Evolutionary conservation across 2,888 invertebrate genomes (phyloP).

Genomic region (Drosophila nr. perissopoda): DNA sequence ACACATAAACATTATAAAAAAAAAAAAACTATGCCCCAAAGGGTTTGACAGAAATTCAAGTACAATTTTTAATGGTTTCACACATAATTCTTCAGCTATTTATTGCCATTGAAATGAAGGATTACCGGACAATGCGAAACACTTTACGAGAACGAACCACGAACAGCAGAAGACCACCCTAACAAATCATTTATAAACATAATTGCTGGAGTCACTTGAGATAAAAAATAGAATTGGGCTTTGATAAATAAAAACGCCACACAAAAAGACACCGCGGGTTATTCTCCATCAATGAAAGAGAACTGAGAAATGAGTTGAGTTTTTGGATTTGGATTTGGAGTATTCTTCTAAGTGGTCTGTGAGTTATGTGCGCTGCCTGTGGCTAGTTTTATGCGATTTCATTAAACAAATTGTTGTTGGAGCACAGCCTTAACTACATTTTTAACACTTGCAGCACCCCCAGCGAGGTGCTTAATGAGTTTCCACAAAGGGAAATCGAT

Average conservation of each 20-base stretch:
- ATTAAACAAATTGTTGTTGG: constrained; percentile 67
- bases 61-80: constrained; percentile 69
- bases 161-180: constrained; percentile 62
- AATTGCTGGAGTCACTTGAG: constrained; percentile 63
- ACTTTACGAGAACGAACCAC: constrained; percentile 14
- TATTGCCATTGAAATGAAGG: constrained; percentile 64
- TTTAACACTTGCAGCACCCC: constrained; percentile 72
- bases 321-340: constrained; percentile 9
- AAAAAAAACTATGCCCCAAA: constrained; percentile 32
- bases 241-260: constrained; percentile 23
- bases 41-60: constrained; percentile 63
- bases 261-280: constrained; percentile 72
- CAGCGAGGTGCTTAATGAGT: constrained; percentile 46
- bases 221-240: constrained; percentile 33
- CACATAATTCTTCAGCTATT: constrained; percentile 68
- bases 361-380: constrained; percentile 42
- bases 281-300: constrained; percentile 50
- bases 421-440: constrained; percentile 65
- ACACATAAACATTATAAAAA: constrained; percentile 21
- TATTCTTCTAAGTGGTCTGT: constrained; percentile 8
- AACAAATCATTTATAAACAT: constrained; percentile 77
- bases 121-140: constrained; percentile 43
- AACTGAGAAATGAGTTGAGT: constrained; percentile 27
- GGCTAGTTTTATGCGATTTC: constrained; percentile 54
- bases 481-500: constrained; percentile 51